phyloP scores from a whole-genome alignment of 2,888 invertebrate genomes.

The Exocentrus adspersus region DNA sequence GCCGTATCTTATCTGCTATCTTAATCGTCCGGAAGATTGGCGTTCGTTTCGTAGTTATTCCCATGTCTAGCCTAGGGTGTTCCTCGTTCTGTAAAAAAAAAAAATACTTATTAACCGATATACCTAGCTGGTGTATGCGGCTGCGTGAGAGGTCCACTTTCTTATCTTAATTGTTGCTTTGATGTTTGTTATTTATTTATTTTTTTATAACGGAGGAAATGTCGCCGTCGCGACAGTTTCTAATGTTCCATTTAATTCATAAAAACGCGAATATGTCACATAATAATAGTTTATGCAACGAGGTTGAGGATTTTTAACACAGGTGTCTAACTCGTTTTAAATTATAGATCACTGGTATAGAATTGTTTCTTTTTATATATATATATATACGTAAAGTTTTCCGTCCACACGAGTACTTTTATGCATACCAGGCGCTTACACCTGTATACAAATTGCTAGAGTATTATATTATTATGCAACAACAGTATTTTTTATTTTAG shows the following conservation, averaged over 20 bases:
- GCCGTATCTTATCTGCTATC: conserved; percentile 10
- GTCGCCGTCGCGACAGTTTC: not conserved
- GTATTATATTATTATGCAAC: too few relatives aligned
- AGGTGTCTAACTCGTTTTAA: not conserved
- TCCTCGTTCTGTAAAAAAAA: conserved; percentile 17
- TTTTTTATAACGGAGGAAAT: not conserved
- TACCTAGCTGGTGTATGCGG: not conserved
- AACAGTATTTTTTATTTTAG: too few relatives aligned
- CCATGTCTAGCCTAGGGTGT: conserved; percentile 3
- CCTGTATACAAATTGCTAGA: too few relatives aligned
- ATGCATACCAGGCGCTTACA: too few relatives aligned
- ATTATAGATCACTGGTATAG: not conserved
- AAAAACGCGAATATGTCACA: too few relatives aligned
- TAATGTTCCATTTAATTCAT: not conserved
- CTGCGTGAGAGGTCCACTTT: not conserved
- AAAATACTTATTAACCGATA: not conserved
- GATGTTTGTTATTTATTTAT: too few relatives aligned
- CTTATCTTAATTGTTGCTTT: too few relatives aligned
- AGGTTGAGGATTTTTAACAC: too few relatives aligned
- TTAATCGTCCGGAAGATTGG: conserved; percentile 3
- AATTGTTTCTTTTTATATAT: too few relatives aligned
- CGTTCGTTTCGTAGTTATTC: not conserved
- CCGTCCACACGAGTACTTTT: too few relatives aligned
- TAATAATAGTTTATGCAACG: too few relatives aligned
- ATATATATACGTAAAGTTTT: too few relatives aligned